These are phyloP conservation scores for Helleia helle DNA, from an alignment of 2,888 invertebrate genomes.

Conservation along the genomic window DNA sequence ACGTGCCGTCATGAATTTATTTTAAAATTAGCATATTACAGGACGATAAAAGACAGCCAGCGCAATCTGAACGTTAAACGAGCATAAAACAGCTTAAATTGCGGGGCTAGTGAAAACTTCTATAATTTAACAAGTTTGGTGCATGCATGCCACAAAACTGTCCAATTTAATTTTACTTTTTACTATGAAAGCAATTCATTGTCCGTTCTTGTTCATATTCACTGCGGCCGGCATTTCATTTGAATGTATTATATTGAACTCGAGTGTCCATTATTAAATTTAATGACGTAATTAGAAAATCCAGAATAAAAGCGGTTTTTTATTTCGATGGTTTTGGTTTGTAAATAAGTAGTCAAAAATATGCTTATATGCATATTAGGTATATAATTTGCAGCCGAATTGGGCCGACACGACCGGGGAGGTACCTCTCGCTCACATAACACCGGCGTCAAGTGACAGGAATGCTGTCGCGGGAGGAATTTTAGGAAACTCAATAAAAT, in stretches of 20 bases:
- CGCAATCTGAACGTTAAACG: constrained; percentile 19
- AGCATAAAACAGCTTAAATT: constrained; percentile 38
- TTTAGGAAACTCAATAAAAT: too few relatives aligned
- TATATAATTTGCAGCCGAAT: too few relatives aligned
- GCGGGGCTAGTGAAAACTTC: constrained; percentile 41
- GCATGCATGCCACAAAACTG: constrained; percentile 17
- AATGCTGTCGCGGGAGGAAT: too few relatives aligned
- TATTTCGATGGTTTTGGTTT: too few relatives aligned
- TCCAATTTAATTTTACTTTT: constrained; percentile 16
- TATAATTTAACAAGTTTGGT: constrained; percentile 31
- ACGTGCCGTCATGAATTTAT: background rate
- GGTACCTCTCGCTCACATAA: too few relatives aligned
- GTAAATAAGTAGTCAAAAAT: too few relatives aligned
- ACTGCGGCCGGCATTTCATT: background rate
- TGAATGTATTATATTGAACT: background rate
- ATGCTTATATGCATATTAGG: too few relatives aligned
- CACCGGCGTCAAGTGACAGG: too few relatives aligned
- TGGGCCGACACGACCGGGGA: too few relatives aligned
- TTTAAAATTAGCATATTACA: background rate
- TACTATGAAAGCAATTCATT: constrained; percentile 13
- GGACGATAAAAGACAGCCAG: background rate
- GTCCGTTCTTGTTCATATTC: constrained; percentile 1
- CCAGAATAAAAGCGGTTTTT: too few relatives aligned
- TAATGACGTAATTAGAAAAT: too few relatives aligned
- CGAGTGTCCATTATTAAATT: too few relatives aligned